Conservation (phyloP, 2,113 vertebrate species). For the Alexandromys fortis region DNA sequence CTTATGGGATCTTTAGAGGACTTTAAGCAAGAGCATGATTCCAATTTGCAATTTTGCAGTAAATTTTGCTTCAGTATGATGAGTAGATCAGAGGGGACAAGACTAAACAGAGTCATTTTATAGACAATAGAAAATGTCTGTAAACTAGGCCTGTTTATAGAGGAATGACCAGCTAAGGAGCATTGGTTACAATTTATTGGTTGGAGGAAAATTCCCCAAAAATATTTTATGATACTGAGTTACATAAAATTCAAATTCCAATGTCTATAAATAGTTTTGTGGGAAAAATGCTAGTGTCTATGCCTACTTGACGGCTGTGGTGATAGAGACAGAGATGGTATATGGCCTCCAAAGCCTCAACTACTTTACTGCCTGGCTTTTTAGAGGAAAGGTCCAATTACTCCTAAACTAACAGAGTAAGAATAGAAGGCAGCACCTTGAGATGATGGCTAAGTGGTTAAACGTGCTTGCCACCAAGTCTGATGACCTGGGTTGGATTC, state of each 20-base stretch:
- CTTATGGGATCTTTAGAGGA: neutral
- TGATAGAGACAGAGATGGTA: neutral
- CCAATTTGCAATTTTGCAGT: slow-evolving; percentile 24
- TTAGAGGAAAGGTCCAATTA: neutral
- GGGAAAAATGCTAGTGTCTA: neutral
- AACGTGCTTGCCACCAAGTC: neutral
- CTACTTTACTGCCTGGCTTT: neutral
- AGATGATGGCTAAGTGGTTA: neutral
- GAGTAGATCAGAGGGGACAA: neutral
- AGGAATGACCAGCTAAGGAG: neutral
- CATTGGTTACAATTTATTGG: neutral
- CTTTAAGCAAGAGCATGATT: neutral
- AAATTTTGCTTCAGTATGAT: neutral
- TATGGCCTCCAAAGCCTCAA: neutral
- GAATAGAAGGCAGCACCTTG: neutral
- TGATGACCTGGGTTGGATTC: neutral
- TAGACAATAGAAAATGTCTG: slow-evolving; percentile 5
- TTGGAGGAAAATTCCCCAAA: neutral
- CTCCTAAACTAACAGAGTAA: neutral
- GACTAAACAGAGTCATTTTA: neutral
- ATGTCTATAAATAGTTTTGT: neutral
- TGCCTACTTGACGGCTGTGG: neutral
- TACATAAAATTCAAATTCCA: neutral
- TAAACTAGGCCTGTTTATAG: neutral
- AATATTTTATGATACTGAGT: neutral